Evolutionary conservation across 2,113 vertebrate species (phyloP).

Genomic region (Seriola rivoliana): DNA sequence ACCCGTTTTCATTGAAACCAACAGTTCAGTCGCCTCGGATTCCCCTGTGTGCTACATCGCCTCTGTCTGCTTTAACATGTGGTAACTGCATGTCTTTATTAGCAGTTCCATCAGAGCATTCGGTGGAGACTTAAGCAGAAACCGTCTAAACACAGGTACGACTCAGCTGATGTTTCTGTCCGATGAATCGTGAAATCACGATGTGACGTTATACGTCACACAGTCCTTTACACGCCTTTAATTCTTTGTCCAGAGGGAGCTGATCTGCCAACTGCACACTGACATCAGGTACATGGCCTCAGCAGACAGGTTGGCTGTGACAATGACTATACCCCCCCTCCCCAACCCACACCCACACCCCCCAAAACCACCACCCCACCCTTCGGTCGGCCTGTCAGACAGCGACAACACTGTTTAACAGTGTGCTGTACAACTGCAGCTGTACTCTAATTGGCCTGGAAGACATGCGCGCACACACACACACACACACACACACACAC

Average conservation of each 20-base stretch:
- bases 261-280: neutral
- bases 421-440: slow-evolving; percentile 51
- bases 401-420: slow-evolving; percentile 56
- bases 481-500: slow-evolving; percentile 21
- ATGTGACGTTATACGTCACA: slow-evolving; percentile 8
- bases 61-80: neutral
- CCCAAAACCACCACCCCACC: neutral
- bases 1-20: slow-evolving; percentile 43
- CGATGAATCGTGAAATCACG: neutral
- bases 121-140: neutral
- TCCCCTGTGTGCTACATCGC: no score
- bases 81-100: neutral
- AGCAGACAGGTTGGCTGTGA: slow-evolving; percentile 18
- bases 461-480: slow-evolving; percentile 20
- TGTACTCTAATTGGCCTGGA: slow-evolving; percentile 73
- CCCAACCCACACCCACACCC: no score
- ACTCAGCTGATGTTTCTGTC: slow-evolving; percentile 6
- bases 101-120: neutral
- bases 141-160: neutral
- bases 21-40: neutral
- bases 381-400: slow-evolving; percentile 48
- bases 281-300: slow-evolving; percentile 3
- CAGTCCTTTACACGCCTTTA: neutral
- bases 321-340: slow-evolving; percentile 1
- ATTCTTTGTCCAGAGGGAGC: neutral